Conservation (phyloP, 1,140 invertebrate species). For the Oryctes rhinoceros region DNA sequence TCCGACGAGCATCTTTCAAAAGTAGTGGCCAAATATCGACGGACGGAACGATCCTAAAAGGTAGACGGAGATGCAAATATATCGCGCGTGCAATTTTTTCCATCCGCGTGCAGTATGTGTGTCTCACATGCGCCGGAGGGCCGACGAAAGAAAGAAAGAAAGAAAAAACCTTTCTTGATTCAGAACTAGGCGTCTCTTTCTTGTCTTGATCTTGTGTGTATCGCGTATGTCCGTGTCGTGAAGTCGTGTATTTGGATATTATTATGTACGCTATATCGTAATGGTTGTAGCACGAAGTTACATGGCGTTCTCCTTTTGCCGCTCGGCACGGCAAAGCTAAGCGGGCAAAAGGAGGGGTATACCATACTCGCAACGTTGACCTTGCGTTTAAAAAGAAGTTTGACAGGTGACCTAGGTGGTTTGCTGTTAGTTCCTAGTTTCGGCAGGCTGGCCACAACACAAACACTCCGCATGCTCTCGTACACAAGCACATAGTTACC, state of each 20-base stretch:
- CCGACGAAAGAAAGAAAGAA: too few relatives aligned
- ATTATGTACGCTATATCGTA: neutral
- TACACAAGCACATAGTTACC: neutral
- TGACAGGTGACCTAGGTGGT: conserved; percentile 46
- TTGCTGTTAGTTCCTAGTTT: conserved; percentile 2
- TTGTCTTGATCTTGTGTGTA: too few relatives aligned
- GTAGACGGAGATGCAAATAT: too few relatives aligned
- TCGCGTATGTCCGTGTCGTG: neutral
- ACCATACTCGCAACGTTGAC: conserved; percentile 39
- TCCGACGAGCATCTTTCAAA: too few relatives aligned
- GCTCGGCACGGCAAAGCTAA: too few relatives aligned
- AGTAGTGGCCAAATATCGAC: too few relatives aligned
- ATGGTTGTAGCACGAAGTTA: neutral
- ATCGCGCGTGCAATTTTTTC: too few relatives aligned
- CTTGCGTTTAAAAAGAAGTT: conserved; percentile 45
- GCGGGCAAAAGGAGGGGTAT: neutral
- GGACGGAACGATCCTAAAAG: too few relatives aligned
- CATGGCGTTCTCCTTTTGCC: neutral
- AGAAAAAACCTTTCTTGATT: too few relatives aligned
- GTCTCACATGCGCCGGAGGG: too few relatives aligned
- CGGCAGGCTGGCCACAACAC: conserved; percentile 15
- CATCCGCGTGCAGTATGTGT: too few relatives aligned
- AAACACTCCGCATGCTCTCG: neutral
- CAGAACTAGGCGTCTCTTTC: too few relatives aligned
- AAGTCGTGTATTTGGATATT: neutral